phyloP scores from a whole-genome alignment of 2,113 vertebrate species.

The Pollimyrus isidori region DNA sequence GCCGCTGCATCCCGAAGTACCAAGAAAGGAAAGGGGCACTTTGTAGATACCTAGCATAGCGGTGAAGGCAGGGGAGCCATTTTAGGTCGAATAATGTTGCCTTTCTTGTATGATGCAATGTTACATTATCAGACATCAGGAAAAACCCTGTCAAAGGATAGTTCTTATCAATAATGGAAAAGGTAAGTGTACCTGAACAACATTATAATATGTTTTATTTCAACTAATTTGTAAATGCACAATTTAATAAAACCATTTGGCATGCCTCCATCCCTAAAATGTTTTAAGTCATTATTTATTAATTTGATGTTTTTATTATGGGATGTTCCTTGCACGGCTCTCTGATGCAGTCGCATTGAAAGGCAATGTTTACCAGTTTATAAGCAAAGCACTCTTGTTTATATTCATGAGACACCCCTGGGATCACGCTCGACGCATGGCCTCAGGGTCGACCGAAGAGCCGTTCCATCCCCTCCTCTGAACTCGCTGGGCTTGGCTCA shows the following conservation, averaged over 20 bases:
- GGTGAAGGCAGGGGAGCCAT: neutral
- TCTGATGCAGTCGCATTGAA: neutral
- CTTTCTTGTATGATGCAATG: neutral
- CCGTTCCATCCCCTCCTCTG: neutral
- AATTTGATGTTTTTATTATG: neutral
- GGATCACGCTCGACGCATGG: neutral
- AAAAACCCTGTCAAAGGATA: neutral
- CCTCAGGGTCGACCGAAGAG: neutral
- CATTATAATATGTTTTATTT: neutral
- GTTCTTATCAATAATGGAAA: neutral
- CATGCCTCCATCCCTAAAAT: neutral
- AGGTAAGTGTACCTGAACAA: neutral
- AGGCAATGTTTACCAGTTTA: neutral
- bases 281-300: conserved; percentile 1
- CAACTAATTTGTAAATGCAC: conserved; percentile 5
- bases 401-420: neutral
- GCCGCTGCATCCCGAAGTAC: neutral
- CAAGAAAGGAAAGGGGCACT: neutral
- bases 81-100: conserved; percentile 6
- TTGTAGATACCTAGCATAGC: neutral
- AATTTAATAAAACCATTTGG: conserved; percentile 4
- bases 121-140: neutral
- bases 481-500: conserved; percentile 31
- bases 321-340: neutral
- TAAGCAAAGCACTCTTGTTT: neutral